Base-by-base conservation (phyloP, 2,888 invertebrate species). In the Epicampocera succincta region DNA sequence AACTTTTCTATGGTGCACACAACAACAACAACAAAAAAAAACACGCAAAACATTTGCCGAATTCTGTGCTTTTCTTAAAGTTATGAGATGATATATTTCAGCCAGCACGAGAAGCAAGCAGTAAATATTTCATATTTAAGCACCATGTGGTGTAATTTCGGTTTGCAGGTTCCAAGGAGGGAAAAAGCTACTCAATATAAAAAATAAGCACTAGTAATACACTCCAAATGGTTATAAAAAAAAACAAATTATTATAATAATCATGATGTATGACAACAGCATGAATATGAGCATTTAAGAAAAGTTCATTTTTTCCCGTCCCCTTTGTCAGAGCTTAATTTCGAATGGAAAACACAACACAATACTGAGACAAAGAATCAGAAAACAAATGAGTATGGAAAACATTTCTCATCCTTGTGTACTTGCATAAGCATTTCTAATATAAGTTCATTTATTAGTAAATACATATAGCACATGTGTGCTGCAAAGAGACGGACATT, bases 241-340 rank as follows among this genome's bases (percentile, higher is more conserved):
- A 33, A 73, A 78, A 83, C 78, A 83, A 83, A 84, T 83, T 80
- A 78, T 68, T 80, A 33, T 33, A 4, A 78, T 84, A 78, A 84
- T 83, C 84, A 80, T 80, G 78, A 84, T 75, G 73, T 75, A 83
- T 80, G 65, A 74, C 54, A 50, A 61, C 25, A 40, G 40, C 54
- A 40, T 66, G 42, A 61, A 71, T 56, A 60, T 72, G 52, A 82
- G 33, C 48, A 65, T 61, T 76, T 72, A 42, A 80, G 25, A 68
- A 50, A 72, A 68, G 69, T 69, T 25, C n/a, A 21, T 5, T 29
- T 44, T 13, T 1, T 46, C 42, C 42, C 6, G 6, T 42, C 3
- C 17, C 52, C 9, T 42, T n/a, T 21, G 13, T 15, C 29, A 29
- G 29, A 29, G n/a, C 11, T 3, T 17, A 38, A 29, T 40, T 50